phyloP scores from a whole-genome alignment of 1,140 invertebrate species.

The Zaprionus davidi region DNA sequence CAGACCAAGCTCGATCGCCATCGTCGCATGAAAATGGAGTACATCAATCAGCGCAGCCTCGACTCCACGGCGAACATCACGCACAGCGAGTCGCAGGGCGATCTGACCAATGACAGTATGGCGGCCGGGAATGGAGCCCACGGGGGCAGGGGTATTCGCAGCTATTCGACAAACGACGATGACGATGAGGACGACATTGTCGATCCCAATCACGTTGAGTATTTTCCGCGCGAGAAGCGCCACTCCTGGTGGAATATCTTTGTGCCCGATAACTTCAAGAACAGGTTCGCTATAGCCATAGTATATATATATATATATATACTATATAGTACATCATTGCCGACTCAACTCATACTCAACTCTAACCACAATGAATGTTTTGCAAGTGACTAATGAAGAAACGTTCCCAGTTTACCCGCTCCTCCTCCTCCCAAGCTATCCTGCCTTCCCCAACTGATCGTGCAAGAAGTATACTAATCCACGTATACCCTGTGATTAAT shows the following conservation, averaged over 20 bases:
- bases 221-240: conserved; percentile 88
- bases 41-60: conserved; percentile 81
- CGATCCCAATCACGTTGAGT: conserved; percentile 72
- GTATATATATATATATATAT: conserved; percentile 32
- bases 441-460: neutral
- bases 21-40: conserved; percentile 87
- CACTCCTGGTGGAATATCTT: conserved; percentile 95
- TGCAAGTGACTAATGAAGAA: conserved; percentile 59
- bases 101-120: conserved; percentile 77
- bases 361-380: conserved; percentile 56
- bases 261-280: conserved; percentile 89
- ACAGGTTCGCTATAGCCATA: conserved; percentile 85
- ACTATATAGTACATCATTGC: neutral
- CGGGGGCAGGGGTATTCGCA: conserved; percentile 32
- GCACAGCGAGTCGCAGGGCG: conserved; percentile 69
- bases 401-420: neutral
- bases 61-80: conserved; percentile 52
- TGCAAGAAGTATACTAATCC: conserved; percentile 38
- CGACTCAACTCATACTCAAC: conserved; percentile 1
- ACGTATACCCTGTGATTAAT: conserved; percentile 35
- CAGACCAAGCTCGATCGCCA: conserved; percentile 89
- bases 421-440: neutral
- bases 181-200: conserved; percentile 69
- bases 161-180: conserved; percentile 57
- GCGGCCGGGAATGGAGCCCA: conserved; percentile 26